phyloP scores from a whole-genome alignment of 2,797 vertebrate genomes.

The Coreius guichenoti region DNA sequence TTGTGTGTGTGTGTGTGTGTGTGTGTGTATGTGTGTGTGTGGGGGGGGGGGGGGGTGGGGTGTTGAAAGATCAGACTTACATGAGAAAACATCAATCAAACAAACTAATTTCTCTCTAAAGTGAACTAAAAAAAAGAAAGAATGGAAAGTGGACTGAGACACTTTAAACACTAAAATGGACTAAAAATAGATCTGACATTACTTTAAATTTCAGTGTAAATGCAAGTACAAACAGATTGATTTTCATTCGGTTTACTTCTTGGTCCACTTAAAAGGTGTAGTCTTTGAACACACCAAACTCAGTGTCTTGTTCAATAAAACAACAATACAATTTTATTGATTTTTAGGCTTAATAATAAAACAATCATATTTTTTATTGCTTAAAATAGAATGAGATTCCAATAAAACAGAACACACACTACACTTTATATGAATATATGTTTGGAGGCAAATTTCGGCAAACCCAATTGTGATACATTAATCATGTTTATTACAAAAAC shows the following conservation, averaged over 20 bases:
- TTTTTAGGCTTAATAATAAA: background rate
- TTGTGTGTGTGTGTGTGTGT: slow-evolving; percentile 28
- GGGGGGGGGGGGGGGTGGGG: too few species aligned
- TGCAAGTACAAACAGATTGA: background rate
- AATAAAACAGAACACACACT: background rate
- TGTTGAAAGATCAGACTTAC: background rate
- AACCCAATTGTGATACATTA: slow-evolving; percentile 29
- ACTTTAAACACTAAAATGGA: background rate
- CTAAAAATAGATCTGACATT: background rate
- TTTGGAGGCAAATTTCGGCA: background rate
- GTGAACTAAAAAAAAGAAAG: background rate
- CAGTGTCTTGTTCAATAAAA: slow-evolving; percentile 2
- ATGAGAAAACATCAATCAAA: background rate
- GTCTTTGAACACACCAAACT: background rate
- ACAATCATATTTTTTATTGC: background rate
- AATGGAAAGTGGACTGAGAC: background rate
- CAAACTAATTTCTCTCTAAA: background rate
- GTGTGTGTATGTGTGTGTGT: background rate
- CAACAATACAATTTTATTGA: background rate
- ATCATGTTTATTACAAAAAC: slow-evolving; percentile 36
- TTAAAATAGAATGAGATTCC: background rate
- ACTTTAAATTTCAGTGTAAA: background rate
- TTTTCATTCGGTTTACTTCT: background rate
- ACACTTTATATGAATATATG: background rate
- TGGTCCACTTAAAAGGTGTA: background rate